Evolutionary conservation across 2,797 vertebrate species (phyloP), one percentile per base, ranked within the genome.

Genomic region (Myotis myotis): DNA sequence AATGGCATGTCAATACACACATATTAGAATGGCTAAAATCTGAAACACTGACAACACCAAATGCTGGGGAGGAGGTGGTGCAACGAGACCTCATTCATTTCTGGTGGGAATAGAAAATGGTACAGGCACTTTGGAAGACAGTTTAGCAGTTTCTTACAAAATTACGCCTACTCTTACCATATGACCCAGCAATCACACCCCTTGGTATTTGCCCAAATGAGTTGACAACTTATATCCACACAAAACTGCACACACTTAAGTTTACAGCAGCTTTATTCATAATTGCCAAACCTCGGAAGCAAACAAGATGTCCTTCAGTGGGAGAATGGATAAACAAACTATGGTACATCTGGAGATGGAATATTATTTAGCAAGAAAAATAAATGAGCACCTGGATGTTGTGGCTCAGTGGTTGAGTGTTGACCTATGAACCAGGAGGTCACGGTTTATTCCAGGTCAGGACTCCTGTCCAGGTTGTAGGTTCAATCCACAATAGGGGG

Each of bases 91-190:
- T 33, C 41, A 66, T 30, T 87, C 41, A 60, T 87, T 75, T 81
- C 49, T 81, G 22, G 6, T 60, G 28, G 16, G 62, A 87, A 76
- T 41, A 41, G 4, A 75, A 70, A 87, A 57, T 19, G 47, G n/a
- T 57, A 9, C 25, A 82, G 47, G 53, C 62, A 78, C 47, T 64
- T 23, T 47, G 71, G 71, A 72, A 88, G 55, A 60, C 20, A 55
- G 20, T 88, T 88, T 28, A 55, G 64, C 53, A 47, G 53, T 84
- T 92, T 72, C 47, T 84, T 49, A 64, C 6, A 83, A 92, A 95
- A 79, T 23, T 47, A 75, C 28, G 25, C 12, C 41, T 75, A 28
- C 28, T 53, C 64, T 62, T 70, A 84, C 25, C 17, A 44, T 22
- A 51, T 60, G 62, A 78, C 55, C 47, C 30, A 75, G 36, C 23